Evolutionary conservation across 2,888 invertebrate species (phyloP).

Genomic region (Craniophora ligustri): DNA sequence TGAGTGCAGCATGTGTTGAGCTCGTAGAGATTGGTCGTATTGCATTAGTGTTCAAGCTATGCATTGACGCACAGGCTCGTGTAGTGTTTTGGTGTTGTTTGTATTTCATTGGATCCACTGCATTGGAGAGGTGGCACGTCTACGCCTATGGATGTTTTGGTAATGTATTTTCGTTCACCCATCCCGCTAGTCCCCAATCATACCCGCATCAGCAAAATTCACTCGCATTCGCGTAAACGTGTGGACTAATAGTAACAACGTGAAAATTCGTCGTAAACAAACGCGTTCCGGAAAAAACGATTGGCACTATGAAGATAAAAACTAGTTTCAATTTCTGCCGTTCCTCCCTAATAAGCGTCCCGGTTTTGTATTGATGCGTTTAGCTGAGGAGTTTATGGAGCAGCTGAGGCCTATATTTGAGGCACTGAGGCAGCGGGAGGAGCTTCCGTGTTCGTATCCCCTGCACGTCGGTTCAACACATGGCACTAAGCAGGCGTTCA

Average conservation of each 20-base stretch:
- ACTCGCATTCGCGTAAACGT: slow-evolving; percentile 77
- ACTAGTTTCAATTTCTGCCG: slow-evolving; percentile 64
- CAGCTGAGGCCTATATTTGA: slow-evolving; percentile 99
- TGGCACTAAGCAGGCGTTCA: slow-evolving; percentile 89
- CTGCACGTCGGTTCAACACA: slow-evolving; percentile 94
- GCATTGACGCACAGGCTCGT: slow-evolving; percentile 84
- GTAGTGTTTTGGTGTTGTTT: slow-evolving; percentile 87
- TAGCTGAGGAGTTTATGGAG: slow-evolving; percentile 98
- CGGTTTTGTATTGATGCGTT: slow-evolving; percentile 85
- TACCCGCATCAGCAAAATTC: slow-evolving; percentile 72
- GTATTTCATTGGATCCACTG: slow-evolving; percentile 85
- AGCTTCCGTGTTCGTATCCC: slow-evolving; percentile 96
- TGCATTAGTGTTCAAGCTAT: slow-evolving; percentile 87
- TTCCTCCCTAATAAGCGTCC: slow-evolving; percentile 80
- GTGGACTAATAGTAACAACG: slow-evolving; percentile 81
- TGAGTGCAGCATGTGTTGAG: slow-evolving; percentile 86
- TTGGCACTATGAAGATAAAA: slow-evolving; percentile 86
- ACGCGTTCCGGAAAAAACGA: slow-evolving; percentile 78
- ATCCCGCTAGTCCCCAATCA: slow-evolving; percentile 80
- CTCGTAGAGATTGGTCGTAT: slow-evolving; percentile 87
- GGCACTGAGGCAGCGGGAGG: slow-evolving; percentile 96
- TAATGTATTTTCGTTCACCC: slow-evolving; percentile 84
- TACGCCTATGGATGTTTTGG: slow-evolving; percentile 84
- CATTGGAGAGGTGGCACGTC: slow-evolving; percentile 88
- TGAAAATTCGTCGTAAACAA: slow-evolving; percentile 67